Evolutionary conservation across 2,797 vertebrate genomes (phyloP), one percentile per base, ranked within the genome.

Genomic region (Oreochromis mossambicus): DNA sequence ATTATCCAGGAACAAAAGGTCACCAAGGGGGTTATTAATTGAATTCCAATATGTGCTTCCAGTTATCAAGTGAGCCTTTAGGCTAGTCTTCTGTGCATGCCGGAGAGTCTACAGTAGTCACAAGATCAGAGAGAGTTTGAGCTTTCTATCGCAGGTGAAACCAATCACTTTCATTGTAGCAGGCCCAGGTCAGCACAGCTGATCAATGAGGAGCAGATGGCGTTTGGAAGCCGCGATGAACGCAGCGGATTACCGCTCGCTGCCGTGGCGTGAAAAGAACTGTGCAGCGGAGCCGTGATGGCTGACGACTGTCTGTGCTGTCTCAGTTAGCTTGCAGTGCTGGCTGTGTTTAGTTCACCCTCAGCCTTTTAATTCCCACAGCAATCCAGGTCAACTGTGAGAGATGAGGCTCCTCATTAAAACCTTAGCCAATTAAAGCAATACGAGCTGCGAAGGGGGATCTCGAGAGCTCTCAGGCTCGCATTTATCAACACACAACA

Each of bases 11-110:
- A 97, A 96, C 94, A 94, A 94, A 95, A 96, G 96, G 96, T 96
- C 96, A 96, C 86, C 61, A 93, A 94, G 95, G 92, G 94, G 90
- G 83, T 96, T 48, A 95, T 95, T 95, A 96, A 98, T 95, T 97
- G 96, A 97, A 98, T 97, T 97, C 96, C 96, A 95, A 94, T 95
- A 96, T 94, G 96, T 95, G 95, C 94, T 93, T 95, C 84, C 26
- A 94, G 95, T 96, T 90, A 93, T 95, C 90, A 66, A 94, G 95
- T 85, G 94, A 88, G 91, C 90, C 91, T 87, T 87, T 82, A 79
- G 88, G 83, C 87, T 88, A 63, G 92, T 68, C 82, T 90, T 90
- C 68, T 78, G 24, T 56, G 85, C 85, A 91, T 83, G 91, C 83
- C 84, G 87, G 90, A 88, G 26, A 89, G 41, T 89, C 87, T 78